A percentile compares a stretch with the other conserved stretches of the same genome.
Evolutionary conservation across 2,888 invertebrate genomes (phyloP).

Genomic region (Mesoligia furuncula): DNA sequence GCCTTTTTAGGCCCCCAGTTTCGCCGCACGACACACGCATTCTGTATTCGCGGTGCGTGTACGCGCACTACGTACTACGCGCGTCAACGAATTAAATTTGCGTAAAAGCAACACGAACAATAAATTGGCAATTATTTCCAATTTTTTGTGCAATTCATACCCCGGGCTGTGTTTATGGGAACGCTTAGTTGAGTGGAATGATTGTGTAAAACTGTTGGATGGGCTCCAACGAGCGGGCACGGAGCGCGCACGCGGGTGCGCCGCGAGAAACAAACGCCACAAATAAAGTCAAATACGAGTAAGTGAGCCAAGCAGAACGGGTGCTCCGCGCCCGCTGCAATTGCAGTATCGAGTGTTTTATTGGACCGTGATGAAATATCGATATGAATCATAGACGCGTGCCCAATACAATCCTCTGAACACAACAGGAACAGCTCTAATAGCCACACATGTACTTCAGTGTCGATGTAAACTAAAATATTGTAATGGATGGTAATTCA

Average conservation of each 20-base stretch:
- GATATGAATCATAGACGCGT: constrained; percentile 65
- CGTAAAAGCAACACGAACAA: constrained; percentile 78
- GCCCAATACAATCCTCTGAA: constrained; percentile 43
- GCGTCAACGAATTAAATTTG: constrained; percentile 74
- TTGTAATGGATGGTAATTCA: constrained; percentile 25
- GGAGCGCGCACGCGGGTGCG: constrained; percentile 76
- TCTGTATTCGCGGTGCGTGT: constrained; percentile 43
- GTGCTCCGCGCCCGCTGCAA: constrained; percentile 63
- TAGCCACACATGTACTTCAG: not conserved
- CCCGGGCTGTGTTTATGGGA: constrained; percentile 89
- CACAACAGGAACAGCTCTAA: constrained; percentile 20
- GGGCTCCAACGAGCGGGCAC: constrained; percentile 83
- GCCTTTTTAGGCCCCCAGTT: too few species aligned
- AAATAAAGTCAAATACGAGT: constrained; percentile 90
- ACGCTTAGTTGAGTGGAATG: constrained; percentile 91
- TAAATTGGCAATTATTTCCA: constrained; percentile 87
- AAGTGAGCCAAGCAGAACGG: constrained; percentile 81
- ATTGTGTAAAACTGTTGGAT: constrained; percentile 90
- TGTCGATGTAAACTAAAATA: constrained; percentile 10
- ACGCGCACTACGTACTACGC: constrained; percentile 23
- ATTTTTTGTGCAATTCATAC: constrained; percentile 89
- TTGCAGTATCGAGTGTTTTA: constrained; percentile 70
- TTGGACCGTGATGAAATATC: constrained; percentile 69
- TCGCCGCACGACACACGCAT: constrained; percentile 33
- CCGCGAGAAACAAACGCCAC: constrained; percentile 84